Evolutionary conservation across 2,113 vertebrate species (phyloP).

Genomic region (Panurus biarmicus): DNA sequence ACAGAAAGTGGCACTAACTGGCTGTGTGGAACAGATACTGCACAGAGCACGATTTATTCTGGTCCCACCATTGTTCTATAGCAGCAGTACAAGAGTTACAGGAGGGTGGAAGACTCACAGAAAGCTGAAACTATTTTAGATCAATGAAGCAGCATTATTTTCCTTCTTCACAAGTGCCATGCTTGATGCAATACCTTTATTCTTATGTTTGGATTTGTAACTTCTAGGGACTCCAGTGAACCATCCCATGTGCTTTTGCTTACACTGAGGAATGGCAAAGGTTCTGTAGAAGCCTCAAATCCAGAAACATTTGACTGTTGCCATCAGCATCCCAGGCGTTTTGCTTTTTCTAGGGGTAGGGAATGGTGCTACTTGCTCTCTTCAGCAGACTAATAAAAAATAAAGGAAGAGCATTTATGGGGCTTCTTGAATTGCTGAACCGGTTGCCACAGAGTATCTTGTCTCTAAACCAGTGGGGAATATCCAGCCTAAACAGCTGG

Average conservation of each 20-base stretch:
- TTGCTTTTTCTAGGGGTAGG: background rate
- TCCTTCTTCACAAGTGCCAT: background rate
- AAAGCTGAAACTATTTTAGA: background rate
- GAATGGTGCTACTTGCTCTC: background rate
- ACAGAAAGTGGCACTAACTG: background rate
- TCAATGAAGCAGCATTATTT: background rate
- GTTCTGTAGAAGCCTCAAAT: background rate
- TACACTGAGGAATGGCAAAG: background rate
- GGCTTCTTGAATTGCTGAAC: background rate
- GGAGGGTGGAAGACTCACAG: background rate
- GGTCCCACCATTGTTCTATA: background rate
- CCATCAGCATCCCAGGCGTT: background rate
- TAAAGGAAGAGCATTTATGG: background rate
- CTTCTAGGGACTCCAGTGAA: background rate
- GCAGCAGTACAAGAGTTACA: background rate
- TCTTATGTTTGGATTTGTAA: background rate
- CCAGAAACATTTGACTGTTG: background rate
- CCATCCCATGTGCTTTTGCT: background rate
- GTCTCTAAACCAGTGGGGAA: background rate
- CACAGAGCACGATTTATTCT: background rate
- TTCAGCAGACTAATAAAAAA: background rate
- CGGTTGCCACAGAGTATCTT: background rate
- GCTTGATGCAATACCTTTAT: background rate
- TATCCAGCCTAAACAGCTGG: conserved; percentile 10
- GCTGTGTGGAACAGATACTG: background rate